Base-by-base conservation (phyloP, 92 coral and sea anemone species). In the Bergia sp. region DNA sequence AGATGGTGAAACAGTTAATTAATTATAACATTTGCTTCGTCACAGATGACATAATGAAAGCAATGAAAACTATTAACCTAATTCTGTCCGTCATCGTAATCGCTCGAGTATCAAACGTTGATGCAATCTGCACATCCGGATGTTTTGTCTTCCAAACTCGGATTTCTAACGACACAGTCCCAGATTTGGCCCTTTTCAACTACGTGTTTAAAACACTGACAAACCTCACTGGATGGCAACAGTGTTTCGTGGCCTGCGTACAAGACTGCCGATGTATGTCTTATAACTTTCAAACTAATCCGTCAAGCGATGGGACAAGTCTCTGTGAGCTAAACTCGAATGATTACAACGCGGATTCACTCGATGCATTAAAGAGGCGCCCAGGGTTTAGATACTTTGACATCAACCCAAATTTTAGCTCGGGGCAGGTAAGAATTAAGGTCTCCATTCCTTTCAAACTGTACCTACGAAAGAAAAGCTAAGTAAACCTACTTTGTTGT, bases 291-390 rank as follows among this genome's bases (percentile, higher is more conserved):
- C 74, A 69, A 72, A 37, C 38, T 39, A 8, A 29, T 4, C 76
- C 41, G 0, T 72, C 37, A 11, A 36, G 41, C 5, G 76, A 37
- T 72, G 76, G 76, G 76, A 72, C 76, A 3, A 37, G 41, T 4
- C 76, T 72, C 29, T 72, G 76, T 72, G 76, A 72, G 41, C 76
- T 72, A 16, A 72, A 72, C 41, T 72, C 76, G 38, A 39, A 37
- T 37, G 41, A 29, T 72, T 72, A 29, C 21, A 21, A 72, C 38
- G 15, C 76, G 4, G 76, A 72, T 39, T 72, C 76, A 72, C 3
- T 72, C 64, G 64, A 55, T 15, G 76, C 76, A 12, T 29, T 72
- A 41, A 72, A 72, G 42, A 72, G 16, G 11, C 43, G 76, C 40
- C 76, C 41, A 29, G 76, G 76, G 15, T 72, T 72, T 72, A 72